phyloP scores from a whole-genome alignment of 2,888 invertebrate genomes.

The Tetramorium bicarinatum region DNA sequence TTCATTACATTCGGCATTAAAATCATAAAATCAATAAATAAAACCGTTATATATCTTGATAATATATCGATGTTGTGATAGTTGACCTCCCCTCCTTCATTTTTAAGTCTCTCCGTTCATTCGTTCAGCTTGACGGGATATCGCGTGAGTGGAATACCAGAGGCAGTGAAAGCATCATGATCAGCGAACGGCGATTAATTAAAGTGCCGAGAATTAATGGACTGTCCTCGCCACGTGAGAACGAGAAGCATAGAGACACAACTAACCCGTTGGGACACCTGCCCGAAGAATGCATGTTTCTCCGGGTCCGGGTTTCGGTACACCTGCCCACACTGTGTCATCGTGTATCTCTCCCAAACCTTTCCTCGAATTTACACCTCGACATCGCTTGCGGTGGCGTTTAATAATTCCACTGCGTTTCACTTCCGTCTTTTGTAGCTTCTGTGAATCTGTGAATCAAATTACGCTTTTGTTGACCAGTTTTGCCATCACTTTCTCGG shows the following conservation, averaged over 20 bases:
- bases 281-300: constrained; percentile 57
- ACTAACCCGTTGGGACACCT: constrained; percentile 68
- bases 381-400: constrained; percentile 33
- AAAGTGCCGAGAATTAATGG: constrained; percentile 61
- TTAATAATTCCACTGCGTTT: constrained; percentile 58
- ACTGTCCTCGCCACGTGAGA: constrained; percentile 21
- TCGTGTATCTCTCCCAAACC: constrained; percentile 19
- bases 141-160: constrained; percentile 64
- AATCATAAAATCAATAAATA: not conserved
- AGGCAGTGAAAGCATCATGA: constrained; percentile 63
- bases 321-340: constrained; percentile 66
- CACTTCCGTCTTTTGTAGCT: constrained; percentile 28
- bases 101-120: not conserved
- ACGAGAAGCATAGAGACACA: constrained; percentile 47
- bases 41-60: not conserved
- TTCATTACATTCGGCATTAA: not conserved
- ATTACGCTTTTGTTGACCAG: constrained; percentile 5
- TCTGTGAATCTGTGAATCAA: constrained; percentile 26
- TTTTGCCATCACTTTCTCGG: not conserved
- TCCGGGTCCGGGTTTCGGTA: constrained; percentile 52
- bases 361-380: constrained; percentile 57
- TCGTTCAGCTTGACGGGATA: not conserved
- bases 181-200: constrained; percentile 71
- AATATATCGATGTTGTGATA: not conserved
- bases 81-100: too few species aligned